Percentiles rank a stretch among this genome's conserved stretches.
Conservation (phyloP, 2,888 invertebrate species). For the Isoperla grammatica region DNA sequence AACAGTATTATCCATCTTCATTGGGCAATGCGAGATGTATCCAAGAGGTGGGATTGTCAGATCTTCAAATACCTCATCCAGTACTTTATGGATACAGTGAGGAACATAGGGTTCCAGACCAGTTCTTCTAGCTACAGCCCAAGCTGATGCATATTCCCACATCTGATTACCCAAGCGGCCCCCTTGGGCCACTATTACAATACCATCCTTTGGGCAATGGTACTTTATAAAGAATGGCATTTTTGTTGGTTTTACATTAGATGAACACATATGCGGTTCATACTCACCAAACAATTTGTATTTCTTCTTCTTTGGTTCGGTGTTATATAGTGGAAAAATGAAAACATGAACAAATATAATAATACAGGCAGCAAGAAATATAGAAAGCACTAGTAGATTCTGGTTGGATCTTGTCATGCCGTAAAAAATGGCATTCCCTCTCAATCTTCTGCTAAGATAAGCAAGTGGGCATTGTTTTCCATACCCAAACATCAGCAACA, state of each 20-base stretch:
- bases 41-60: constrained; percentile 51
- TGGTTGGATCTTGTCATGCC: constrained; percentile 43
- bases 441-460: neutral
- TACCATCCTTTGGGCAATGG: constrained; percentile 45
- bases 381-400: constrained; percentile 54
- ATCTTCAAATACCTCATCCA: constrained; percentile 51
- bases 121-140: constrained; percentile 46
- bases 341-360: constrained; percentile 55
- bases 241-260: constrained; percentile 42
- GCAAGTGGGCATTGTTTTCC: neutral
- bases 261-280: constrained; percentile 51
- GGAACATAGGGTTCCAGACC: constrained; percentile 48
- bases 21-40: constrained; percentile 50
- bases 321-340: constrained; percentile 52
- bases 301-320: constrained; percentile 41
- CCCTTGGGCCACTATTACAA: constrained; percentile 46
- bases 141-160: constrained; percentile 50
- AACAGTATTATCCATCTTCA: constrained; percentile 46
- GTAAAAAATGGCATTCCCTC: constrained; percentile 3
- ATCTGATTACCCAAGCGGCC: constrained; percentile 47
- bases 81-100: constrained; percentile 47
- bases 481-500: constrained; percentile 3
- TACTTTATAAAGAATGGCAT: constrained; percentile 33
- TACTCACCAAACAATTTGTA: constrained; percentile 46
- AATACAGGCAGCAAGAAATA: constrained; percentile 52